Conservation (phyloP, 2,888 invertebrate genomes). For the Trichopria drosophilae region DNA sequence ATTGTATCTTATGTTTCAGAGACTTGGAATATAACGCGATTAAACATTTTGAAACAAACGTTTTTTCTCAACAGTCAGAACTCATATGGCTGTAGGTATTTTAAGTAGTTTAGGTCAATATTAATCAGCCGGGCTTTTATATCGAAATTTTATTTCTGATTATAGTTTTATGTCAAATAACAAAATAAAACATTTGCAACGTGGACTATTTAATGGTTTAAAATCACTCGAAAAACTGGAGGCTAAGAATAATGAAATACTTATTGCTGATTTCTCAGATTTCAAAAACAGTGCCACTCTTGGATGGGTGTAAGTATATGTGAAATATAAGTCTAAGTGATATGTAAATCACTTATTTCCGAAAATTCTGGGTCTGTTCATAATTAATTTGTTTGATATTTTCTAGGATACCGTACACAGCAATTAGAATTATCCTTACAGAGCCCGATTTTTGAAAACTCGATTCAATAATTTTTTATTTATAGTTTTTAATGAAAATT, state of each 20-base stretch:
- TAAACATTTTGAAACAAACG: slow-evolving; percentile 36
- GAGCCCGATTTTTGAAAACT: too few species aligned
- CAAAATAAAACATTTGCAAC: slow-evolving; percentile 51
- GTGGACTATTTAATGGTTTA: slow-evolving; percentile 58
- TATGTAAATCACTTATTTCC: too few species aligned
- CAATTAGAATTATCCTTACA: too few species aligned
- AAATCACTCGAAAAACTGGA: slow-evolving; percentile 58
- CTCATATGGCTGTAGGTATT: slow-evolving; percentile 60
- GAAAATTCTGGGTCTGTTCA: too few species aligned
- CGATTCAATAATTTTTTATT: too few species aligned
- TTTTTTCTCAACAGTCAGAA: slow-evolving; percentile 42
- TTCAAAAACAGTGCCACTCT: slow-evolving; percentile 56
- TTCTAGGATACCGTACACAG: too few species aligned
- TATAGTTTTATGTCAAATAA: slow-evolving; percentile 54
- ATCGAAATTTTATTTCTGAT: neutral
- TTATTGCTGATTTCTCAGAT: slow-evolving; percentile 56
- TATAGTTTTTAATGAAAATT: too few species aligned
- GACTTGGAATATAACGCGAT: slow-evolving; percentile 42
- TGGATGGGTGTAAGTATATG: slow-evolving; percentile 57
- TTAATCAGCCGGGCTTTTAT: neutral
- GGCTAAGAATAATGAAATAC: slow-evolving; percentile 59
- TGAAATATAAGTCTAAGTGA: too few species aligned
- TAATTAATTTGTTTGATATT: too few species aligned
- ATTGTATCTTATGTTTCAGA: slow-evolving; percentile 39
- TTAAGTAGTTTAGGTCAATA: slow-evolving; percentile 40